Conservation (phyloP, 2,888 invertebrate species). For the Lordiphosa andalusiaca region DNA sequence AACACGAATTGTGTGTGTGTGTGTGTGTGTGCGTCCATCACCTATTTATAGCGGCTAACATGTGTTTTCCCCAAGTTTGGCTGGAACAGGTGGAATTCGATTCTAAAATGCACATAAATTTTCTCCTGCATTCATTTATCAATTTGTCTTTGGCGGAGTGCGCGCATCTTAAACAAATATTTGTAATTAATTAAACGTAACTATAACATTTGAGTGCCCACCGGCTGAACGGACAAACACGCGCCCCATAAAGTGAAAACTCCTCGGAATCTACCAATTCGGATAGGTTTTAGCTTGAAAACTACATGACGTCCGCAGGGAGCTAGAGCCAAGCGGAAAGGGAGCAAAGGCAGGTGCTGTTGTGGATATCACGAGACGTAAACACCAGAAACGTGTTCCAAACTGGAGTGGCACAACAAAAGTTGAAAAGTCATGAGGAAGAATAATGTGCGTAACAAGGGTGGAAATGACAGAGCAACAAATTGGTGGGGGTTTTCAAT, state of each 20-base stretch:
- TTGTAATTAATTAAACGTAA: constrained; percentile 64
- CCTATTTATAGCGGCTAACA: constrained; percentile 57
- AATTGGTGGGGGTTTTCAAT: too few species aligned
- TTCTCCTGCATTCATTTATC: constrained; percentile 56
- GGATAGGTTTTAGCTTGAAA: constrained; percentile 47
- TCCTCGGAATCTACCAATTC: constrained; percentile 29
- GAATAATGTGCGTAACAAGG: constrained; percentile 17
- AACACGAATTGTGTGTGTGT: constrained; percentile 27
- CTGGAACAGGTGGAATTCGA: constrained; percentile 47
- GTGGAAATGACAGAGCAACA: too few species aligned
- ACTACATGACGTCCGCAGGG: constrained; percentile 41
- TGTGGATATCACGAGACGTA: constrained; percentile 13
- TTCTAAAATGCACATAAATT: constrained; percentile 54
- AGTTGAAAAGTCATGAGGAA: constrained; percentile 33
- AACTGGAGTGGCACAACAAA: not conserved
- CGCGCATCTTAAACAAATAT: constrained; percentile 61
- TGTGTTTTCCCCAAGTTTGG: constrained; percentile 41
- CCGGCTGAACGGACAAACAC: constrained; percentile 32
- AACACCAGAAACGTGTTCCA: not conserved
- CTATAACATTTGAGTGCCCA: constrained; percentile 51
- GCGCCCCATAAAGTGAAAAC: constrained; percentile 26
- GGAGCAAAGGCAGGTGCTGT: constrained; percentile 47
- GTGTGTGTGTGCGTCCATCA: constrained; percentile 13
- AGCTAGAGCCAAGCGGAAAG: constrained; percentile 3
- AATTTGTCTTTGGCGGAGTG: constrained; percentile 56